Percentiles rank a stretch among this genome's conserved stretches.
phyloP scores from a whole-genome alignment of 2,888 invertebrate genomes.

The Dryomyza anilis region DNA sequence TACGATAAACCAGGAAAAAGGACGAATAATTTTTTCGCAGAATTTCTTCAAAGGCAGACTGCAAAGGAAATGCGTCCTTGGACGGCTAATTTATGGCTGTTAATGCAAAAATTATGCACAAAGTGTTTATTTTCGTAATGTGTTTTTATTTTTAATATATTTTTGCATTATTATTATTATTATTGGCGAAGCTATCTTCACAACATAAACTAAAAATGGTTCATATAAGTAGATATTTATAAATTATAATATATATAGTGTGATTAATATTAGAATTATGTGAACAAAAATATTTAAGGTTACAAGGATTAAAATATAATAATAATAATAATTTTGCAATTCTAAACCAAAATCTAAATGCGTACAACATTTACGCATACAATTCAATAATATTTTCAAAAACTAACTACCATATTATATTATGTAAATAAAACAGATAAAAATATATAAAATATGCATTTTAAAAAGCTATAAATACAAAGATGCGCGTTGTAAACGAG shows the following conservation, averaged over 20 bases:
- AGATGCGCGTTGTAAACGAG: neutral
- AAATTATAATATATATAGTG: neutral
- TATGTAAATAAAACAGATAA: neutral
- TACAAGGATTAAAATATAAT: neutral
- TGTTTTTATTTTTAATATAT: no score
- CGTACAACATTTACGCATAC: neutral
- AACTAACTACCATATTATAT: slow-evolving; percentile 6
- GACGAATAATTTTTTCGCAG: neutral
- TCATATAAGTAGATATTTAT: neutral
- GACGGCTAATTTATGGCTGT: neutral
- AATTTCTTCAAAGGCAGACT: no score
- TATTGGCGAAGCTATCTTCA: slow-evolving; percentile 1
- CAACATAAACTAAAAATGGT: neutral
- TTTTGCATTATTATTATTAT: neutral
- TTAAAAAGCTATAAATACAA: slow-evolving; percentile 11
- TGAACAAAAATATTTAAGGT: neutral
- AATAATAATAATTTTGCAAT: neutral
- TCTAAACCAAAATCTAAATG: neutral
- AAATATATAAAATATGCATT: neutral
- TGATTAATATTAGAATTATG: neutral
- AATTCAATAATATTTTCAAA: neutral
- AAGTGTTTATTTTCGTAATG: no score
- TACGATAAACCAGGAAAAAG: neutral
- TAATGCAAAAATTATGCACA: neutral
- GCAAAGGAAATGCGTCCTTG: no score